Base-by-base conservation (phyloP, 2,888 invertebrate species). In the Euplagia quadripunctaria region DNA sequence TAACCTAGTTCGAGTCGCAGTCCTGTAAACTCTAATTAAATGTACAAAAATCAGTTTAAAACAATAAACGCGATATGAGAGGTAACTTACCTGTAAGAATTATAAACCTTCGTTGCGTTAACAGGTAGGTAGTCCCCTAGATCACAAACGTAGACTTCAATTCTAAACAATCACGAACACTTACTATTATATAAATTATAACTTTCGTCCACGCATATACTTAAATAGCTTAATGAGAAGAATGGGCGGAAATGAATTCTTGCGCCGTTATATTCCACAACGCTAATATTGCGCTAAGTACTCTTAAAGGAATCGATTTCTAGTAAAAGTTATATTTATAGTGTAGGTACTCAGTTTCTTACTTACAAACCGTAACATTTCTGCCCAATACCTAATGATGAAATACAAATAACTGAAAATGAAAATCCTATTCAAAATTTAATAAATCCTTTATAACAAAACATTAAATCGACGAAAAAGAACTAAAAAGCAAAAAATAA, bases 241-340 rank as follows among this genome's bases (percentile, higher is more conserved):
- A 82, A 84, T 82, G 73, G 70, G 49, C 77, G 84, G 82, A 81
- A 83, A 77, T 70, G 66, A 55, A 74, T 78, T 20, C 20, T 20
- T 8, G 20, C 11, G 46, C 31, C 17, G 51, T 14, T 66, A 31
- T 31, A 66, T 31, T 66, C 55, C 64, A 72, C 70, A 66, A 70
- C 65, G 71, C 66, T 31, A 73, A 66, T 52, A 41, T 68, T 72
- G 76, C 52, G n/a, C 68, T 68, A n/a, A n/a, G n/a, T n/a, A 73
- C 69, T 63, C 68, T n/a, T 78, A 70, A 42, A 51, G n/a, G 16
- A 66, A 42, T 51, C 49, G 16, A 73, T 61, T 67, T 68, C 63
- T 52, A 43, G 61, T 65, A 70, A 80, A 78, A 78, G 76, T 66
- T 55, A 12, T 69, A 43, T 71, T 70, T 64, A 73, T 58, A 64